Conservation (phyloP, 2,113 vertebrate genomes). For the Melanotaenia duboulayi region DNA sequence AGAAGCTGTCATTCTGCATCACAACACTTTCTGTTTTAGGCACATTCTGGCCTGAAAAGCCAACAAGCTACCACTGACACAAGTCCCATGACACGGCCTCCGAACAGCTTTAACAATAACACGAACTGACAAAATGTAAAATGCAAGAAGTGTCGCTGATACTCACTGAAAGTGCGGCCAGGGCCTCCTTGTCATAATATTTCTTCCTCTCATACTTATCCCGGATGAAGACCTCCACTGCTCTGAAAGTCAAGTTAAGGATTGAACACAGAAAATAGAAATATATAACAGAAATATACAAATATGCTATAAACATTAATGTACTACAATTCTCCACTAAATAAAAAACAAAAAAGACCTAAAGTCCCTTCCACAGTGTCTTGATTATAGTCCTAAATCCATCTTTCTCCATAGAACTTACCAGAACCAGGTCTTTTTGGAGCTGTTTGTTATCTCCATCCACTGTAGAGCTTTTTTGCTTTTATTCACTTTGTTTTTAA, state of each 20-base stretch:
- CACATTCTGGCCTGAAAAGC: neutral
- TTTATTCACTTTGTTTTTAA: no score
- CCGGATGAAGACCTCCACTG: conserved; percentile 98
- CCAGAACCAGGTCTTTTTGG: no score
- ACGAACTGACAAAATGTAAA: neutral
- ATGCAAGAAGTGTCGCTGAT: conserved; percentile 29
- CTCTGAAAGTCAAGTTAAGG: conserved; percentile 90
- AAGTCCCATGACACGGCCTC: neutral
- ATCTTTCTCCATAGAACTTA: no score
- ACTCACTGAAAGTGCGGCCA: conserved; percentile 89
- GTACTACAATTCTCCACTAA: no score
- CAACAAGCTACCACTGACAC: conserved; percentile 5
- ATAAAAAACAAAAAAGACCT: no score
- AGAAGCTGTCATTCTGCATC: neutral
- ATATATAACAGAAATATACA: no score
- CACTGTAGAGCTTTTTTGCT: no score
- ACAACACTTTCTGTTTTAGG: neutral
- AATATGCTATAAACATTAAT: neutral
- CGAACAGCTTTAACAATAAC: conserved; percentile 1
- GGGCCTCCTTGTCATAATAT: conserved; percentile 91
- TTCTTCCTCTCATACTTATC: conserved; percentile 99
- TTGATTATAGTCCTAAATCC: no score
- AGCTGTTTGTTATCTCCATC: no score
- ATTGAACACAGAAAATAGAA: conserved; percentile 35
- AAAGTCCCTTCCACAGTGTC: no score